A percentile compares a stretch with the other conserved stretches of the same genome.
Evolutionary conservation across 2,888 invertebrate genomes (phyloP).

Genomic region (Cyclophora punctaria): DNA sequence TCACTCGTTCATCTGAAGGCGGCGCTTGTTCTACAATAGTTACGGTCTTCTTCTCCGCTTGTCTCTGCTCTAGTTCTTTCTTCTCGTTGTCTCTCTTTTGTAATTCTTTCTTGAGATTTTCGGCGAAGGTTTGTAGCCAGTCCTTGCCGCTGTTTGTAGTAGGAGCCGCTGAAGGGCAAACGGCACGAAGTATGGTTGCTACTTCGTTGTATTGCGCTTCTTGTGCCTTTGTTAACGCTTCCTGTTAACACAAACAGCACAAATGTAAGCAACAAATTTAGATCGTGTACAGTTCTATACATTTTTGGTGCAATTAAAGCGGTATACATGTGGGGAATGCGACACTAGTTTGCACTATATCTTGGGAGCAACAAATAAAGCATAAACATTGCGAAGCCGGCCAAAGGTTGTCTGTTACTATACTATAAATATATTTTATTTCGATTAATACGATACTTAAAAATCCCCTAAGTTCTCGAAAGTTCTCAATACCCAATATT

Average conservation of each 20-base stretch:
- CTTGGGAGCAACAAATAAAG: no score
- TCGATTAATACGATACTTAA: no score
- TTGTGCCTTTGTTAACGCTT: constrained; percentile 65
- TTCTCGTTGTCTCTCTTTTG: constrained; percentile 23
- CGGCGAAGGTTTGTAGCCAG: constrained; percentile 52
- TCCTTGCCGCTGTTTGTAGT: constrained; percentile 25
- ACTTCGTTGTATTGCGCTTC: constrained; percentile 78
- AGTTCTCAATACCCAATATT: no score
- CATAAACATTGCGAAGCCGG: constrained; percentile 53
- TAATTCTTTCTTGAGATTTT: constrained; percentile 41
- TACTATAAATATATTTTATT: no score
- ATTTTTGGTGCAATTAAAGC: no score
- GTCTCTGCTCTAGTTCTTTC: constrained; percentile 18
- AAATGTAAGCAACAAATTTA: constrained; percentile 4
- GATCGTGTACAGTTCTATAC: not conserved
- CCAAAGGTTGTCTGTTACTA: constrained; percentile 34
- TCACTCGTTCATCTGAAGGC: constrained; percentile 38
- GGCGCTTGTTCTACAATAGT: not conserved
- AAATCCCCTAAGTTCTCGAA: no score
- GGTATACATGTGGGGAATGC: no score
- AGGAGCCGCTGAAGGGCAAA: constrained; percentile 44
- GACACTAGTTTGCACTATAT: no score
- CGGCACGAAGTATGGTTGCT: constrained; percentile 42
- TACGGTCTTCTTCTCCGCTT: constrained; percentile 5
- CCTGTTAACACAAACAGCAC: constrained; percentile 28